These are phyloP conservation scores for Masnerella sp. DNA, from an alignment of 2,888 invertebrate species.

Conservation along the genomic window DNA sequence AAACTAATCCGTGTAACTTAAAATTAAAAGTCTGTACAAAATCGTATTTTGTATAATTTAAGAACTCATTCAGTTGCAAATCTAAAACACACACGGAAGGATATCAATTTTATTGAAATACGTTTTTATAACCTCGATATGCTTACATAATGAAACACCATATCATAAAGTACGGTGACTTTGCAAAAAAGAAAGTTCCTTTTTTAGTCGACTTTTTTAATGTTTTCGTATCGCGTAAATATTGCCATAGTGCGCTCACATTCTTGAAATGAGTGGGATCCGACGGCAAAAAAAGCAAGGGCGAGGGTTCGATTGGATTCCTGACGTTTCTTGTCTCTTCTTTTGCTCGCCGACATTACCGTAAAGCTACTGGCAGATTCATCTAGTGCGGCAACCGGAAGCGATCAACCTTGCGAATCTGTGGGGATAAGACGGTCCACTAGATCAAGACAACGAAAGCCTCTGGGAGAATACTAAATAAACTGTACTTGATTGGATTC, in stretches of 20 bases:
- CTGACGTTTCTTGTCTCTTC: conserved; percentile 52
- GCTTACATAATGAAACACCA: too few relatives aligned
- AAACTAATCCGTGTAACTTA: too few relatives aligned
- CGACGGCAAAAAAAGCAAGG: conserved; percentile 9
- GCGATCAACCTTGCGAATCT: conserved; percentile 60
- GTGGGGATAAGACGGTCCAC: conserved; percentile 58
- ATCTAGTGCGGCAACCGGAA: conserved; percentile 61
- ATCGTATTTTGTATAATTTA: too few relatives aligned
- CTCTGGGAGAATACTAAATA: conserved; percentile 62
- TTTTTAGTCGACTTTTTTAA: conserved; percentile 39
- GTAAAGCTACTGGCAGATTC: conserved; percentile 60
- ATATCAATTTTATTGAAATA: conserved; percentile 27
- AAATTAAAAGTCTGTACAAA: too few relatives aligned
- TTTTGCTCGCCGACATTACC: conserved; percentile 54
- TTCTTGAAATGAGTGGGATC: conserved; percentile 34
- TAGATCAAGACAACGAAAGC: conserved; percentile 62
- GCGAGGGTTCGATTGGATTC: conserved; percentile 61
- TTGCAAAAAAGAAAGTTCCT: conserved; percentile 37
- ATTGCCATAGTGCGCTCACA: conserved; percentile 51
- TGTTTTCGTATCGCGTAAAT: conserved; percentile 54
- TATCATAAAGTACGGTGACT: conserved; percentile 43
- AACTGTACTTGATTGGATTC: conserved; percentile 65
- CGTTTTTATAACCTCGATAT: too few relatives aligned
- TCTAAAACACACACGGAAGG: too few relatives aligned
- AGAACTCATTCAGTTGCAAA: too few relatives aligned